These are phyloP conservation scores for Schizopygopsis malacanthus DNA, from an alignment of 2,797 vertebrate species.

Conservation along the genomic window DNA sequence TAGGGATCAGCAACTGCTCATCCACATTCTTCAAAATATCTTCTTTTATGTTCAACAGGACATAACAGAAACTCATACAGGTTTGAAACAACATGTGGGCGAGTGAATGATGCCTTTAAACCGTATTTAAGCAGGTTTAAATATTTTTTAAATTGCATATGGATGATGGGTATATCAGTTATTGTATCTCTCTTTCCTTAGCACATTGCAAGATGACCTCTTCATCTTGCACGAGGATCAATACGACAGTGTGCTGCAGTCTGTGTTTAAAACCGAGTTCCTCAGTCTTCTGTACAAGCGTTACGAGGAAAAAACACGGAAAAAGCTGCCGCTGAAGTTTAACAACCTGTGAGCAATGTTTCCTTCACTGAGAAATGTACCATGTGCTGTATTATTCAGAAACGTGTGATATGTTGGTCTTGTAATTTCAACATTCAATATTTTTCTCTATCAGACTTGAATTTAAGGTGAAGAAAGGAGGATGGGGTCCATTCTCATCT, in stretches of 20 bases:
- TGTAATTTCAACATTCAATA: not conserved
- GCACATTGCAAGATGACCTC: slow-evolving; percentile 85
- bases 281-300: slow-evolving; percentile 84
- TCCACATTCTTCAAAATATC: not conserved
- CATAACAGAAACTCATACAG: not conserved
- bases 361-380: not conserved
- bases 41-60: not conserved
- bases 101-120: not conserved
- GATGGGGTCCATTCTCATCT: slow-evolving; percentile 82
- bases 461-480: slow-evolving; percentile 88
- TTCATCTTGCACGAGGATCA: slow-evolving; percentile 83
- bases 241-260: slow-evolving; percentile 85
- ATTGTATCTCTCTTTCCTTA: slow-evolving; percentile 52
- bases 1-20: no score
- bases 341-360: slow-evolving; percentile 79
- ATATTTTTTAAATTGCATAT: not conserved
- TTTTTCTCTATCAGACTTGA: slow-evolving; percentile 76
- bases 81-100: not conserved
- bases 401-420: not conserved
- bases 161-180: not conserved
- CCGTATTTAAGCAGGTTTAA: not conserved
- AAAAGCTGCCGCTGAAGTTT: slow-evolving; percentile 81
- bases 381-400: not conserved
- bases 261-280: slow-evolving; percentile 85
- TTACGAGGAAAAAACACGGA: slow-evolving; percentile 76